A percentile compares a stretch with the other conserved stretches of the same genome.
Evolutionary conservation across 2,797 vertebrate genomes (phyloP).

Genomic region (Phataginus tricuspis): DNA sequence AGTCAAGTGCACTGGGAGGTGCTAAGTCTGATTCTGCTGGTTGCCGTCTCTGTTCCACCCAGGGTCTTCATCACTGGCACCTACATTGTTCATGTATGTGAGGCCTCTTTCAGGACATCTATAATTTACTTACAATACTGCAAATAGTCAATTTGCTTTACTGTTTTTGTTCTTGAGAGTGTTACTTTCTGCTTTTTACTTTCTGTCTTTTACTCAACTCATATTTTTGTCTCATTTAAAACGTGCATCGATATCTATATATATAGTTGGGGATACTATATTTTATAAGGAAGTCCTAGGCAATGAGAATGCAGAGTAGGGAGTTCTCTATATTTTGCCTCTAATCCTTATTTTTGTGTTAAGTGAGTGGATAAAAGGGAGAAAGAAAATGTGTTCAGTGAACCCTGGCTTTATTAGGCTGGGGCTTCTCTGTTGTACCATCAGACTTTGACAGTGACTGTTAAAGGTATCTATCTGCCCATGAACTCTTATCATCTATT

Average conservation of each 20-base stretch:
- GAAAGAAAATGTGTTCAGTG: not conserved
- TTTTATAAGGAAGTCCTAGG: not conserved
- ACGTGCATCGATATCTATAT: no score
- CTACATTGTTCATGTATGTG: rapidly evolving
- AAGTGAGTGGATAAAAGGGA: not conserved
- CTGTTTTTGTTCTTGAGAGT: not conserved
- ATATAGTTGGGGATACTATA: not conserved
- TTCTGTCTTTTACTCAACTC: not conserved
- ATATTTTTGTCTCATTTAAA: not conserved
- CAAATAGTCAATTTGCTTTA: not conserved
- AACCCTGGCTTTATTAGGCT: not conserved
- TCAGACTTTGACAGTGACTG: slow-evolving; percentile 11
- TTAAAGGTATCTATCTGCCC: not conserved
- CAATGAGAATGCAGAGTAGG: not conserved
- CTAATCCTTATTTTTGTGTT: not conserved
- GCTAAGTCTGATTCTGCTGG: not conserved
- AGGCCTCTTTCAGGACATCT: not conserved
- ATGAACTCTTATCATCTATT: not conserved
- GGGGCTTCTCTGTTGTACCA: not conserved
- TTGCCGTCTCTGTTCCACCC: not conserved
- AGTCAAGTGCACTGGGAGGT: not conserved
- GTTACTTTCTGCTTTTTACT: not conserved
- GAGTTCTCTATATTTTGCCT: not conserved
- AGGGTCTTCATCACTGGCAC: not conserved
- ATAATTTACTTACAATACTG: not conserved